A percentile compares a stretch with the other conserved stretches of the same genome.
Conservation (phyloP, 2,797 vertebrate species). For the Neosilurus mollespiculum region DNA sequence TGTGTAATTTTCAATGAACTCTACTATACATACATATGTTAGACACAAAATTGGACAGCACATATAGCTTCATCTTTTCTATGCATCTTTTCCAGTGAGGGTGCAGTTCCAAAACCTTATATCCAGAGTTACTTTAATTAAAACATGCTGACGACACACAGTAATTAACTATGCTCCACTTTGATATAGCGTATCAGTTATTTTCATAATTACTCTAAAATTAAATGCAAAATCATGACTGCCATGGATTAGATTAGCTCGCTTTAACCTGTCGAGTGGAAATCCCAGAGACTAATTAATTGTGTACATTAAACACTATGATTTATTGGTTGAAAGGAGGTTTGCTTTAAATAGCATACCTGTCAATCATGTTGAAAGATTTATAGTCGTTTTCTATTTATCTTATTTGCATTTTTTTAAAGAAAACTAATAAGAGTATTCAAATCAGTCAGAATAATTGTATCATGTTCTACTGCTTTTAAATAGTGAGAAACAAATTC, state of each 20-base stretch:
- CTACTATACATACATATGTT: too few species aligned
- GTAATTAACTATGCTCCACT: slow-evolving; percentile 39
- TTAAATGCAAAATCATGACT: slow-evolving; percentile 46
- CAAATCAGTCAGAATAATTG: neutral
- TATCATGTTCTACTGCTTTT: neutral
- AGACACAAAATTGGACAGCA: too few species aligned
- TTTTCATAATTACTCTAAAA: slow-evolving; percentile 48
- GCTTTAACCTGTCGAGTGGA: slow-evolving; percentile 44
- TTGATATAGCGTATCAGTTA: slow-evolving; percentile 40
- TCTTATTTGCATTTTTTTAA: neutral
- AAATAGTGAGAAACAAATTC: neutral
- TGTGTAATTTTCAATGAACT: too few species aligned
- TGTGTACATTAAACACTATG: slow-evolving; percentile 47
- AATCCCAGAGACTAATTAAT: slow-evolving; percentile 48
- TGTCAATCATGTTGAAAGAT: neutral
- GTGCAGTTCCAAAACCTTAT: neutral
- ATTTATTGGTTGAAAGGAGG: slow-evolving; percentile 40
- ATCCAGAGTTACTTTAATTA: slow-evolving; percentile 18
- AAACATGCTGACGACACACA: slow-evolving; percentile 31
- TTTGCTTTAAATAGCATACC: slow-evolving; percentile 18
- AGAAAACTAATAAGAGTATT: neutral
- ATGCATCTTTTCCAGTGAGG: neutral
- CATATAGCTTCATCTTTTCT: neutral
- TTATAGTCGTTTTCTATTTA: neutral
- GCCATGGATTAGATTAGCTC: slow-evolving; percentile 51